Conservation (phyloP, 2,113 vertebrate genomes). For the Gallinago paraguaiae region DNA sequence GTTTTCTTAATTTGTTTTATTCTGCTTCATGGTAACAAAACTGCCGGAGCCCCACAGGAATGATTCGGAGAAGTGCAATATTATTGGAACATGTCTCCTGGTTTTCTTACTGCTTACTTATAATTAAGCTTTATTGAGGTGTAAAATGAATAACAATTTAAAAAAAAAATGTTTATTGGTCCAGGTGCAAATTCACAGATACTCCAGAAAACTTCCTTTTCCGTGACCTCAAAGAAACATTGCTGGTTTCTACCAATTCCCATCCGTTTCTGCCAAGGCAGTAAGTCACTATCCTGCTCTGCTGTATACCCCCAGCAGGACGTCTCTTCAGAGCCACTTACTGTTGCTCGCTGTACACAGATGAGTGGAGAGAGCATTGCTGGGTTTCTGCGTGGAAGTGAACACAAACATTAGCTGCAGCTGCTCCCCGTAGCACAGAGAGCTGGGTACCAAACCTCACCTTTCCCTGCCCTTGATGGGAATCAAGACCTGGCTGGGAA, state of each 20-base stretch:
- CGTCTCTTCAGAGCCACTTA: background rate
- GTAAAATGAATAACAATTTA: slow-evolving; percentile 82
- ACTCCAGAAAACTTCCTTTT: slow-evolving; percentile 50
- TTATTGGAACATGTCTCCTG: slow-evolving; percentile 75
- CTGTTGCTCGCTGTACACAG: background rate
- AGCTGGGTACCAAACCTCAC: background rate
- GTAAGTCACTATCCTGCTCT: background rate
- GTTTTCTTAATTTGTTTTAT: slow-evolving; percentile 82
- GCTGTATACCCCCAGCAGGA: background rate
- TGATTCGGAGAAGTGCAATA: slow-evolving; percentile 74
- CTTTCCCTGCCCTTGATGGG: background rate
- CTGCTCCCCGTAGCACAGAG: background rate
- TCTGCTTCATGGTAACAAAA: slow-evolving; percentile 70
- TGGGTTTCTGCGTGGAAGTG: background rate
- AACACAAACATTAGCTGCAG: background rate
- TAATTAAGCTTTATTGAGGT: slow-evolving; percentile 87
- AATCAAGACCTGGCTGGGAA: background rate
- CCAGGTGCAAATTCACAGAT: slow-evolving; percentile 74
- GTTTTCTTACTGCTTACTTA: slow-evolving; percentile 80
- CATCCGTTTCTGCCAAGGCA: background rate
- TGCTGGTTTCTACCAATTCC: background rate
- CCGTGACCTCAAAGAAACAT: slow-evolving; percentile 34
- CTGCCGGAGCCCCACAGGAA: slow-evolving; percentile 72
- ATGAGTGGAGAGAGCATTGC: background rate
- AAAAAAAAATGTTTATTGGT: slow-evolving; percentile 70